These are phyloP conservation scores for Acrobeloides nanus DNA, from an alignment of 2,888 invertebrate genomes.

Conservation along the genomic window DNA sequence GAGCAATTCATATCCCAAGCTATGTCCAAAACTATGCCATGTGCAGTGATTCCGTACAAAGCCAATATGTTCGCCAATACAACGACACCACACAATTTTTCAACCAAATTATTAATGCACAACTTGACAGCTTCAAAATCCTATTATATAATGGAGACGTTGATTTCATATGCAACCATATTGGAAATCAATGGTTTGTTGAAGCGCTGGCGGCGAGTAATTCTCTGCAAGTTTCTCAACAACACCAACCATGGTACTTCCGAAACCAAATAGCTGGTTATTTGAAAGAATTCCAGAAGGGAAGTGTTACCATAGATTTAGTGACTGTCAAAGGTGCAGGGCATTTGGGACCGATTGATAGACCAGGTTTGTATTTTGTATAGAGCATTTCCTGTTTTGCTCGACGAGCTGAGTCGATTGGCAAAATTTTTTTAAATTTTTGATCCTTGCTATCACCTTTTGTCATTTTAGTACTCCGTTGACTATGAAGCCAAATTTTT, in stretches of 20 bases:
- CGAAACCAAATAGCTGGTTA: constrained; percentile 38
- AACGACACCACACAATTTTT: constrained; percentile 32
- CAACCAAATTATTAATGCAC: constrained; percentile 36
- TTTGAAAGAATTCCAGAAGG: constrained; percentile 29
- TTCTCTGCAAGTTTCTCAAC: constrained; percentile 21
- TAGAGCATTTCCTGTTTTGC: no score
- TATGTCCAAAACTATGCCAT: constrained; percentile 24
- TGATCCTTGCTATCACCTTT: no score
- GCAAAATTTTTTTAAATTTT: no score
- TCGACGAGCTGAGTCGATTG: no score
- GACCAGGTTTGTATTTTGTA: no score
- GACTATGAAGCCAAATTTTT: constrained; percentile 43
- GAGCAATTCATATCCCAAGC: constrained; percentile 37
- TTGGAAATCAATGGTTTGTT: constrained; percentile 47
- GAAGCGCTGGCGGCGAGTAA: no score
- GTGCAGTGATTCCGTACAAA: constrained; percentile 34
- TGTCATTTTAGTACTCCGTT: constrained; percentile 40
- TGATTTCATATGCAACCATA: constrained; percentile 39
- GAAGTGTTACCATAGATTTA: constrained; percentile 30
- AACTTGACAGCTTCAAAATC: constrained; percentile 30
- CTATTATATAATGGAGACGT: constrained; percentile 41
- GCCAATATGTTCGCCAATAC: constrained; percentile 32
- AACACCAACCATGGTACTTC: constrained; percentile 29
- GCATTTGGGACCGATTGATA: constrained; percentile 74
- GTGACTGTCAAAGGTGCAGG: constrained; percentile 54